phyloP scores from a whole-genome alignment of 1,140 invertebrate species.

The Rhopalosiphum padi region DNA sequence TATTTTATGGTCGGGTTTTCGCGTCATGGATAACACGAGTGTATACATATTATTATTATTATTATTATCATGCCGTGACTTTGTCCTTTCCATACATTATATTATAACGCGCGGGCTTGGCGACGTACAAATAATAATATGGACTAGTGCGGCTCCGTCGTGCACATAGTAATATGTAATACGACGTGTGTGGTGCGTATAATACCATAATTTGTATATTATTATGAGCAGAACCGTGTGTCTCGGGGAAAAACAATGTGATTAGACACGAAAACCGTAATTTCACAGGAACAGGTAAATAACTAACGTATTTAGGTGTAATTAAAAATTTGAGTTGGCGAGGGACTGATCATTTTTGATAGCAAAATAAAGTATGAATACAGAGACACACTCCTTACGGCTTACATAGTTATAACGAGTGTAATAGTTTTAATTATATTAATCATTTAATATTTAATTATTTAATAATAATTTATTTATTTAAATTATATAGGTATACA shows the following conservation, averaged over 20 bases:
- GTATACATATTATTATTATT: background rate
- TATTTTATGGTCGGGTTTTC: background rate
- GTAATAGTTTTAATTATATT: too few relatives aligned
- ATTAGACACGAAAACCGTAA: background rate
- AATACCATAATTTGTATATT: background rate
- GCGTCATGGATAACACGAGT: background rate
- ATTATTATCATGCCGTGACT: background rate
- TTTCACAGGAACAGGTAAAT: background rate
- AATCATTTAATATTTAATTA: background rate
- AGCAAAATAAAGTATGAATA: too few relatives aligned
- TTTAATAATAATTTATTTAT: background rate
- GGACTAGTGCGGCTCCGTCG: background rate
- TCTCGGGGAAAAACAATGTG: background rate
- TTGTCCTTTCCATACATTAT: constrained; percentile 9
- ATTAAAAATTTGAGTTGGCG: too few relatives aligned
- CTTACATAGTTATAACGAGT: background rate
- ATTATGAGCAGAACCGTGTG: background rate
- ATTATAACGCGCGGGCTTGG: background rate
- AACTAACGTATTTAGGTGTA: too few relatives aligned
- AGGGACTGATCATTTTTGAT: too few relatives aligned
- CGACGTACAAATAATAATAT: background rate
- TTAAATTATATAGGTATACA: too few relatives aligned
- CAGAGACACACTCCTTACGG: too few relatives aligned
- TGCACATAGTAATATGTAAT: background rate
- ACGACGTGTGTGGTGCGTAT: background rate